Evolutionary conservation across 2,113 vertebrate genomes (phyloP), one percentile per base, ranked within the genome.

Genomic region (Pygoscelis adeliae): DNA sequence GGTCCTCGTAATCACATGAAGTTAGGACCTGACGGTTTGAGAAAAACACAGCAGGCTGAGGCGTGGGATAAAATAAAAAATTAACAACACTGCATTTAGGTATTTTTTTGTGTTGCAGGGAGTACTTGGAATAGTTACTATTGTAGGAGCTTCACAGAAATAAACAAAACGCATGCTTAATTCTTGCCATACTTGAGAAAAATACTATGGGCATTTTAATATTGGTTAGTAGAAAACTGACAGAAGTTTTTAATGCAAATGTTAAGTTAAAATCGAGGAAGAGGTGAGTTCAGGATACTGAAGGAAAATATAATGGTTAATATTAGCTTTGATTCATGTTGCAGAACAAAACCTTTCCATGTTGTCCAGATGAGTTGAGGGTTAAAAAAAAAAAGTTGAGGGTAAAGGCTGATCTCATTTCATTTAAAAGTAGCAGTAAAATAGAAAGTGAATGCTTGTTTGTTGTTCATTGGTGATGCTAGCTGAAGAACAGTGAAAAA

Each of bases 261-360:
- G 1, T 12, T 55, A 52, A 44, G 2, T 62, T 72, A 19, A 47
- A 74, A 40, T 63, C 15, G 5, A 18, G 14, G 34, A 66, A 85
- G 15, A 78, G 32, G 11, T 0, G 0, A 30, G 1, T 83, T 87
- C 9, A 20, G 30, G 18, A 10, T 15, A 14, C 1, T 56, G 38
- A 63, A 61, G 5, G 12, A 56, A 73, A 38, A 25, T 25, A 11
- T 5, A 55, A 18, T 23, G 4, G 9, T 50, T 69, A 55, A 6
- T 53, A 59, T 5, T 71, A 42, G 8, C 34, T 85, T 69, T 50
- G 29, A 40, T 72, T 55, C 26, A 11, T 23, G 3, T 59, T 71
- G 10, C 9, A 40, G 38, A 81, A 25, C n/a, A 44, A 72, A 58
- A 14, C 13, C 9, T 49, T 80, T 58, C 2, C 17, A 4, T 14